Conservation (phyloP, 1,140 invertebrate genomes). For the Drosophila nigromelanica region DNA sequence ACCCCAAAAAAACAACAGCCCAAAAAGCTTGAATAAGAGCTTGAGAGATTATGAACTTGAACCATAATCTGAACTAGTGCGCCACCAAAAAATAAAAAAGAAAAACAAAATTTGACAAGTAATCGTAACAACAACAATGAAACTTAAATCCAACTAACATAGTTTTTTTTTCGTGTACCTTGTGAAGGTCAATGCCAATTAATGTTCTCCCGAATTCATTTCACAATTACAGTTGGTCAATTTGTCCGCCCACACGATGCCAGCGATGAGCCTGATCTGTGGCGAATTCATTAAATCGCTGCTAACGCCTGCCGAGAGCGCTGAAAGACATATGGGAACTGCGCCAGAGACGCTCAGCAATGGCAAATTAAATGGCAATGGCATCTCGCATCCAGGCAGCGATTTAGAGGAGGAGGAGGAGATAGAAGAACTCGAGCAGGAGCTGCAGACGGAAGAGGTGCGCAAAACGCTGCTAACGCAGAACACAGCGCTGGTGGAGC, state of each 20-base stretch:
- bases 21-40: slow-evolving; percentile 20
- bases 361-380: slow-evolving; percentile 60
- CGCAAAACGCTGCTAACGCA: slow-evolving; percentile 54
- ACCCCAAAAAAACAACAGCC: slow-evolving; percentile 21
- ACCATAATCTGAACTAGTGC: slow-evolving; percentile 53
- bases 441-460: slow-evolving; percentile 3
- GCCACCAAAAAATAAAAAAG: slow-evolving; percentile 25
- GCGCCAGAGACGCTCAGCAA: slow-evolving; percentile 42
- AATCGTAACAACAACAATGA: slow-evolving; percentile 2
- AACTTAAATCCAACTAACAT: slow-evolving; percentile 31
- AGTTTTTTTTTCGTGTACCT: slow-evolving; percentile 68
- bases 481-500: slow-evolving; percentile 48
- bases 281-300: slow-evolving; percentile 84
- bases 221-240: slow-evolving; percentile 84
- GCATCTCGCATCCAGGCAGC: slow-evolving; percentile 42
- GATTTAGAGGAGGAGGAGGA: slow-evolving; percentile 35
- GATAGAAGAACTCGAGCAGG: background rate
- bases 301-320: slow-evolving; percentile 61
- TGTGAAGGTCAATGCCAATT: slow-evolving; percentile 72
- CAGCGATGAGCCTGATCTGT: slow-evolving; percentile 85
- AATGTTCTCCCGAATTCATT: slow-evolving; percentile 42
- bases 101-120: slow-evolving; percentile 4
- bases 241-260: slow-evolving; percentile 85
- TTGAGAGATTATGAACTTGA: slow-evolving; percentile 72
- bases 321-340: slow-evolving; percentile 25